Conservation (phyloP, 1,140 invertebrate genomes). For the Tetranychus urticae region DNA sequence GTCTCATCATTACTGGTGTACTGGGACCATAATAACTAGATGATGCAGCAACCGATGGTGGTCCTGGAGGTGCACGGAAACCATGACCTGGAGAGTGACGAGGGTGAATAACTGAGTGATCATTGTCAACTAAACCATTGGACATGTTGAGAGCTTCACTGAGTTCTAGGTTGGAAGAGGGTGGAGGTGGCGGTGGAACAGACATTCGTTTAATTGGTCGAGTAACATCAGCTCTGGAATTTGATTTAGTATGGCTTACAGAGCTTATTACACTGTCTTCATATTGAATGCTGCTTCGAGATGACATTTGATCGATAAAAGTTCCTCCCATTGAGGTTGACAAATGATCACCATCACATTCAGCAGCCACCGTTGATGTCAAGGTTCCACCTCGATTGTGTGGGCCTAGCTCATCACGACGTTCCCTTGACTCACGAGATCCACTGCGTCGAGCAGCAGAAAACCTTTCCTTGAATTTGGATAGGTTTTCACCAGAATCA, state of each 20-base stretch:
- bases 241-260: background rate
- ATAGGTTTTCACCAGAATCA: background rate
- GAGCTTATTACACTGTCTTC: background rate
- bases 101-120: background rate
- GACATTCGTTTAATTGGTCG: constrained; percentile 1
- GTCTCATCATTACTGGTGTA: background rate
- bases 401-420: constrained; percentile 13
- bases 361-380: background rate
- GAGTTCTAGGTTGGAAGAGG: background rate
- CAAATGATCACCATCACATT: constrained; percentile 1
- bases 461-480: background rate
- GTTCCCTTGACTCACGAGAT: constrained; percentile 11
- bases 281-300: background rate
- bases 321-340: background rate
- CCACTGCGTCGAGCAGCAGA: background rate
- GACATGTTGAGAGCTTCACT: background rate
- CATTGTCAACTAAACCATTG: background rate
- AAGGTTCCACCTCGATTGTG: constrained; percentile 5
- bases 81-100: background rate
- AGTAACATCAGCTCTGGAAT: background rate
- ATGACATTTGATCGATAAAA: background rate
- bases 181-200: constrained; percentile 11
- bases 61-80: background rate
- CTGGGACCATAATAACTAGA: constrained; percentile 11
- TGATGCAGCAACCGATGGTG: constrained; percentile 9